Evolutionary conservation across 2,888 invertebrate genomes (phyloP).

Genomic region (Ommatoiulus sabulosus): DNA sequence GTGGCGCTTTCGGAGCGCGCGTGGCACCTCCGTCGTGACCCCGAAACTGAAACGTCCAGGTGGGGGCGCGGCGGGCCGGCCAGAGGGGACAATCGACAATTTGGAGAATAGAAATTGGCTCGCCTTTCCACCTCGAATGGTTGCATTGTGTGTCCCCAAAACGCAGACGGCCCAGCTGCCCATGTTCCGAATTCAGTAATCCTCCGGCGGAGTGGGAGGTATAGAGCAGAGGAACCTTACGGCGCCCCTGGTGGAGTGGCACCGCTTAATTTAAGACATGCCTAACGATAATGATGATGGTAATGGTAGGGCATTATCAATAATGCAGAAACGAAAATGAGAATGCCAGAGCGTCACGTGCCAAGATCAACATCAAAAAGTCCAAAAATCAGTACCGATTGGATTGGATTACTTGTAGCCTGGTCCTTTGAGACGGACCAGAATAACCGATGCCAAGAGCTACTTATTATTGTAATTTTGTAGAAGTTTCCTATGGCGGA

Average conservation of each 20-base stretch:
- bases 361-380: background rate
- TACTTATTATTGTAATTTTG: no score
- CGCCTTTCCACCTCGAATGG: background rate
- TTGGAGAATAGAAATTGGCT: background rate
- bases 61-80: background rate
- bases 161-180: conserved; percentile 2
- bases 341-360: background rate
- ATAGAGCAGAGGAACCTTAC: background rate
- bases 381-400: background rate
- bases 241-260: conserved; percentile 6
- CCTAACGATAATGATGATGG: background rate
- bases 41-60: background rate
- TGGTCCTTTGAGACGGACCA: no score
- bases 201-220: background rate
- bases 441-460: no score
- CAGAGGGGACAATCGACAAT: conserved; percentile 20
- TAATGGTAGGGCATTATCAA: background rate
- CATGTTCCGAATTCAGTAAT: background rate
- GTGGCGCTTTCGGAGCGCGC: conserved; percentile 3
- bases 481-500: no score
- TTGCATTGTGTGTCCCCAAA: background rate
- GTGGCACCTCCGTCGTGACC: conserved; percentile 2
- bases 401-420: no score
- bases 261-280: background rate
- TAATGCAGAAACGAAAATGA: background rate